Base-by-base conservation (phyloP, 2,113 vertebrate species). In the Gasterosteus nipponicus region DNA sequence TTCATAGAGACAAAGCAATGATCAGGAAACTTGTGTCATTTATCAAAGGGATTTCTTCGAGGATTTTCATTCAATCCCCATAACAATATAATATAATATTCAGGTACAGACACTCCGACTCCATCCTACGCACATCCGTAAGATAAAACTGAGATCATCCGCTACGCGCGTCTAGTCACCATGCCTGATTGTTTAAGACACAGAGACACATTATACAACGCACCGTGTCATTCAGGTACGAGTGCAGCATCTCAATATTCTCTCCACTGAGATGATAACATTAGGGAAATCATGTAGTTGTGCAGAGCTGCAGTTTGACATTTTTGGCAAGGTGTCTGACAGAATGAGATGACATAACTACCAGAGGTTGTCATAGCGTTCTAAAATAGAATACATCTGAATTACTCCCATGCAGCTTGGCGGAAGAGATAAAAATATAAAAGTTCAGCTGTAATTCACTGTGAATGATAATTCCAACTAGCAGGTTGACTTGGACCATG, bases 181-280 rank as follows among this genome's bases (percentile, higher is more conserved):
- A 31, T 53, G 53, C 26, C 12, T 33, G 74, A 72, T 65, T 3
- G 7, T 33, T 70, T 69, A 46, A 39, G 19, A 54, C 65, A 49
- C 46, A 57, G 16, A 44, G 10, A 42, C 41, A 11, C 59, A 51
- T 67, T 60, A 47, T 73, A 39, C 33, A 53, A 12, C 38, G 18
- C 35, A 19, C 10, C 33, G 1, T 68, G 49, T 54, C 38, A 10
- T 16, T 51, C 49, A 16, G 33, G 46, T 38, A 29, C 1, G 44
- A 70, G 18, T 46, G 73, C 42, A 54, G 68, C 68, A 10, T 64
- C 42, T 38, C 47, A 66, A 56, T 39, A 83, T 19, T 19, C 75
- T 64, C 49, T 79, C 38, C 38, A 68, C 44, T 74, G 68, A 72
- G 44, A 73, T 76, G 74, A 84, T 84, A 46, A 69, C 51, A 81